Base-by-base conservation (phyloP, 2,888 invertebrate genomes). In the Ferrisia virgata region DNA sequence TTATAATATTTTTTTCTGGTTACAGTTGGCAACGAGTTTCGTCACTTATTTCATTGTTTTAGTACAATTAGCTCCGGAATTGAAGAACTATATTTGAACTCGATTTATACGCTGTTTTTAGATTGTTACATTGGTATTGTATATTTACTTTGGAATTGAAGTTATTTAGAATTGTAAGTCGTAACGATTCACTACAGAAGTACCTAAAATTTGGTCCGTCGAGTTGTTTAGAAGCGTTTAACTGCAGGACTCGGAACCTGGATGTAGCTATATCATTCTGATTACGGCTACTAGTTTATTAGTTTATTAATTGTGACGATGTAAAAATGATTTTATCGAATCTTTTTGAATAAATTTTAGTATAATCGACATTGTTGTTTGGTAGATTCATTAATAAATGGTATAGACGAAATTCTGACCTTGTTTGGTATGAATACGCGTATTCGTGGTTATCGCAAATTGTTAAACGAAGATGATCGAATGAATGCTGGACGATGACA, bases 31-130 rank as follows among this genome's bases (percentile, higher is more conserved):
- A 33, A 72, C 72, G 11, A 72, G 72, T n/a, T 72, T 72, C 33
- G 72, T 72, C 31, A 72, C 72, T 33, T 72, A 72, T 33, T 72
- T 72, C 72, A 72, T 72, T 33, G 72, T 72, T 13, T n/a, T 72
- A 33, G 72, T 18, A 18, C 72, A 72, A 33, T 18, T 72, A 72
- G 72, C 72, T 72, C 72, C 72, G 28, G 72, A 72, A 36, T 72
- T 72, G 72, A 31, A 72, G 28, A 31, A 33, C 36, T 33, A 72
- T 33, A 18, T 72, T 72, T 72, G 28, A 72, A 33, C 2, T 33
- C 2, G 28, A 47, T 8, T 4, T 2, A 47, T 2, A 4, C 5
- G 18, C 3, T 47, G 8, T 6, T 36, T 36, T 4, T 8, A 36
- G 8, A 6, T 8, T 36, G 4, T 36, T 36, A 4, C 8, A 6